phyloP scores from a whole-genome alignment of 2,797 vertebrate genomes.

The Micropoecilia bifurca region DNA sequence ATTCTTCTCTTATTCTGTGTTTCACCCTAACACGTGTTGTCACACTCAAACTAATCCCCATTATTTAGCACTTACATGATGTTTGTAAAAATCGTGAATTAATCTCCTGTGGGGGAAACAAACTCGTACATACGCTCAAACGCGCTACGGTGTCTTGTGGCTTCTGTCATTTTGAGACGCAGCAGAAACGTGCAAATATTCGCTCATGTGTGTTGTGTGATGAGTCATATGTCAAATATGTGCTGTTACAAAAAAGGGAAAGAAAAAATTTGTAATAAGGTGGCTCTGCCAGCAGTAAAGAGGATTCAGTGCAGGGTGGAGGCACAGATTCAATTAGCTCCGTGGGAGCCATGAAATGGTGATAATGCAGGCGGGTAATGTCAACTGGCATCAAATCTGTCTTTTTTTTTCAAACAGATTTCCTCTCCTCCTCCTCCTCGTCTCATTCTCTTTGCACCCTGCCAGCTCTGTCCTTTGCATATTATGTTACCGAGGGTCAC shows the following conservation, averaged over 20 bases:
- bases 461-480: constrained; percentile 70
- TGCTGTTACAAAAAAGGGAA: constrained; percentile 23
- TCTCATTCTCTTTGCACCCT: constrained; percentile 27
- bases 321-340: constrained; percentile 68
- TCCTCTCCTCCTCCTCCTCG: constrained; percentile 15
- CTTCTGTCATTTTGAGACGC: constrained; percentile 33
- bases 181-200: constrained; percentile 35
- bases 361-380: constrained; percentile 61
- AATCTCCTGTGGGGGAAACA: constrained; percentile 11
- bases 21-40: constrained; percentile 26
- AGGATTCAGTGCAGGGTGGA: constrained; percentile 55
- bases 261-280: constrained; percentile 49
- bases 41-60: constrained; percentile 7
- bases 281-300: constrained; percentile 54
- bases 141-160: constrained; percentile 22
- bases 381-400: constrained; percentile 64
- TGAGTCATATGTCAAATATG: constrained; percentile 56
- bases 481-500: constrained; percentile 68
- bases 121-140: not conserved
- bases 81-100: constrained; percentile 40
- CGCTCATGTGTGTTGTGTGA: constrained; percentile 31
- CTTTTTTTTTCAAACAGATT: not conserved
- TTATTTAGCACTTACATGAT: constrained; percentile 33
- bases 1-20: constrained; percentile 13
- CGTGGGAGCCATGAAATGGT: constrained; percentile 57